Conservation (phyloP, 1,140 invertebrate species). For the Aricia agestis region DNA sequence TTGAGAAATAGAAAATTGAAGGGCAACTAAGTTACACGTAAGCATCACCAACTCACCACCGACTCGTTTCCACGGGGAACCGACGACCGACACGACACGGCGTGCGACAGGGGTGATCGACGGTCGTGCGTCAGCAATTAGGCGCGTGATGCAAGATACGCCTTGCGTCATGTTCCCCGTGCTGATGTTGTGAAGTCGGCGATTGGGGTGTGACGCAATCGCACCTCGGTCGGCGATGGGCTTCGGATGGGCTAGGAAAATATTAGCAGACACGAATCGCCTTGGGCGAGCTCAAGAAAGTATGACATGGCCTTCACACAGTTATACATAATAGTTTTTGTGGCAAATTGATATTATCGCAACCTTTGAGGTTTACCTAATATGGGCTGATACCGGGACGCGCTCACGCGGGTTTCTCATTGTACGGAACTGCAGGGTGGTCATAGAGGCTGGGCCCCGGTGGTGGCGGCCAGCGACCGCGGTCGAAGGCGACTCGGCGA, state of each 20-base stretch:
- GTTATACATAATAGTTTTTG: not conserved
- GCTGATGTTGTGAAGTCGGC: not conserved
- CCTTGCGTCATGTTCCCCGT: constrained; percentile 7
- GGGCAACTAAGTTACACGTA: not conserved
- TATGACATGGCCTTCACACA: not conserved
- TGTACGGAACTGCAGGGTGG: constrained; percentile 33
- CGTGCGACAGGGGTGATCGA: not conserved
- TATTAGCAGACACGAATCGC: not conserved
- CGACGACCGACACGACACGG: not conserved
- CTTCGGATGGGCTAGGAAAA: constrained; percentile 3
- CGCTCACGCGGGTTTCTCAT: constrained; percentile 40
- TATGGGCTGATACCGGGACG: constrained; percentile 68
- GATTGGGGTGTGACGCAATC: not conserved
- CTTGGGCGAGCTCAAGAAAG: not conserved
- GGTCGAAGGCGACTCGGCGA: constrained; percentile 7
- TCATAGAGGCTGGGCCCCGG: constrained; percentile 20
- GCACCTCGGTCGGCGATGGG: not conserved
- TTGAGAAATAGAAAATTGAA: not conserved
- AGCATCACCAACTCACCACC: constrained; percentile 2
- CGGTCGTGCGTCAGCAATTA: not conserved
- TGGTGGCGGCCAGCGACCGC: constrained; percentile 8
- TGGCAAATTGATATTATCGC: constrained; percentile 25
- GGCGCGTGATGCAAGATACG: constrained; percentile 4
- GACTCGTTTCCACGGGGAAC: constrained; percentile 3
- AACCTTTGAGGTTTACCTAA: constrained; percentile 67